Percentiles rank a stretch among this genome's conserved stretches.
phyloP scores from a whole-genome alignment of 2,797 vertebrate genomes.

The Urocyon cinereoargenteus region DNA sequence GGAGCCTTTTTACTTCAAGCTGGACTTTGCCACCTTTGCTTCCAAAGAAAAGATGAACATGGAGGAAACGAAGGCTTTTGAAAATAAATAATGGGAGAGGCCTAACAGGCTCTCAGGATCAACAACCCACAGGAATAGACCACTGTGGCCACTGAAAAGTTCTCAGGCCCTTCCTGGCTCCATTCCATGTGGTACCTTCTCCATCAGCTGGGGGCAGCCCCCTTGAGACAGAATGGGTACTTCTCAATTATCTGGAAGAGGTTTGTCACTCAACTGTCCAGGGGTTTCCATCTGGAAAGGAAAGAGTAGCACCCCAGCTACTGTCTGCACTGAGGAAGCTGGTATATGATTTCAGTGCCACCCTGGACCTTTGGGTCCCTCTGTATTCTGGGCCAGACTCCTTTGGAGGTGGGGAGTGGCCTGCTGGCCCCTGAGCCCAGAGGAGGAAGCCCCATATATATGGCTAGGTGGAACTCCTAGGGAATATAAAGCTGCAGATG shows the following conservation, averaged over 20 bases:
- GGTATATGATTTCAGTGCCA: slow-evolving; percentile 36
- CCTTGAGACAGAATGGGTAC: not conserved
- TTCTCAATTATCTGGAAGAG: not conserved
- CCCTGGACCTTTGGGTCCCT: slow-evolving; percentile 1
- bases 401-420: slow-evolving; percentile 18
- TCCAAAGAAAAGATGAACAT: slow-evolving; percentile 38
- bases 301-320: not conserved
- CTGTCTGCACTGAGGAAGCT: slow-evolving; percentile 1
- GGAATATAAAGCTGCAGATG: slow-evolving; percentile 47
- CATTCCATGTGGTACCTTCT: not conserved
- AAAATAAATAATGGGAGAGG: slow-evolving; percentile 51
- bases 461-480: slow-evolving; percentile 32
- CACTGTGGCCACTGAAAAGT: slow-evolving; percentile 1
- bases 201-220: not conserved
- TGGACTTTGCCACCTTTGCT: slow-evolving; percentile 38
- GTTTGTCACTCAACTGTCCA: not conserved
- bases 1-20: not conserved
- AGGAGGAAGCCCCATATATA: slow-evolving; percentile 44
- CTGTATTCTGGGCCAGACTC: slow-evolving; percentile 49
- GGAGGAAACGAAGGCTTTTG: slow-evolving; percentile 38
- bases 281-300: slow-evolving; percentile 11
- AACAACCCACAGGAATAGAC: not conserved
- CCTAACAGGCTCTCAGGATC: not conserved
- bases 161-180: not conserved
- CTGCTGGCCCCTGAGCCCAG: slow-evolving; percentile 57